A percentile compares a stretch with the other conserved stretches of the same genome.
phyloP scores from a whole-genome alignment of 2,797 vertebrate genomes.

The Sebastolobus alascanus region DNA sequence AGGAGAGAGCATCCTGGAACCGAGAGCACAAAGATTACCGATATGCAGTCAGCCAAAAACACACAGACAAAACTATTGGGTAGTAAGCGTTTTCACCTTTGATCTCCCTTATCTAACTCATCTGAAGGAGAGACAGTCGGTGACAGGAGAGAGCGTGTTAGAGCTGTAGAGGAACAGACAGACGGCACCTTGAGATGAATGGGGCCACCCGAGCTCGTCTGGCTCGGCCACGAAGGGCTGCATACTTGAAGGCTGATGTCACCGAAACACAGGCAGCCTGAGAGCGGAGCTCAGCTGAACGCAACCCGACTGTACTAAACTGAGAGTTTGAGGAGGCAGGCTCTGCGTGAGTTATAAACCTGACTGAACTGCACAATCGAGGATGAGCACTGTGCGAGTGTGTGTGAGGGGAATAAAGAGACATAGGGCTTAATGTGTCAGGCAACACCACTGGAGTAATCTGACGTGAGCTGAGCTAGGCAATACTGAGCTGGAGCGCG shows the following conservation, averaged over 20 bases:
- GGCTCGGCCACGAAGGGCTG: constrained; percentile 62
- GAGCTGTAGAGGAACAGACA: constrained; percentile 16
- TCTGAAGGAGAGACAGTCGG: constrained; percentile 12
- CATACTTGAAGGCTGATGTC: constrained; percentile 85
- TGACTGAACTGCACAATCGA: constrained; percentile 28
- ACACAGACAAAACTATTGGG: constrained; percentile 17
- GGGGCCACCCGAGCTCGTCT: constrained; percentile 58
- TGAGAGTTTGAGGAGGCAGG: constrained; percentile 25
- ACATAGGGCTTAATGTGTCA: constrained; percentile 28
- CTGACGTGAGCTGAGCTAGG: constrained; percentile 36
- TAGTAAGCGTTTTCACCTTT: constrained; percentile 48
- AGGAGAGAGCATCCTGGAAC: constrained; percentile 7
- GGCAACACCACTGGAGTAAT: constrained; percentile 32
- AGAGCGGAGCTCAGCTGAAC: constrained; percentile 56
- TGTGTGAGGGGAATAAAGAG: neutral
- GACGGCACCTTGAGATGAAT: constrained; percentile 73
- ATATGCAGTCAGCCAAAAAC: constrained; percentile 16
- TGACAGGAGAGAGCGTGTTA: neutral
- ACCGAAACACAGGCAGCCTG: constrained; percentile 59
- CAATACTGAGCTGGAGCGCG: constrained; percentile 23
- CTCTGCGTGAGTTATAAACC: constrained; percentile 30
- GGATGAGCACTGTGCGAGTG: neutral
- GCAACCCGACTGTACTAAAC: constrained; percentile 14
- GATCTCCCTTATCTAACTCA: constrained; percentile 38
- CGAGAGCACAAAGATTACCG: constrained; percentile 3